These are phyloP conservation scores for Teinopalpus imperialis DNA, from an alignment of 2,888 invertebrate genomes.

Conservation along the genomic window DNA sequence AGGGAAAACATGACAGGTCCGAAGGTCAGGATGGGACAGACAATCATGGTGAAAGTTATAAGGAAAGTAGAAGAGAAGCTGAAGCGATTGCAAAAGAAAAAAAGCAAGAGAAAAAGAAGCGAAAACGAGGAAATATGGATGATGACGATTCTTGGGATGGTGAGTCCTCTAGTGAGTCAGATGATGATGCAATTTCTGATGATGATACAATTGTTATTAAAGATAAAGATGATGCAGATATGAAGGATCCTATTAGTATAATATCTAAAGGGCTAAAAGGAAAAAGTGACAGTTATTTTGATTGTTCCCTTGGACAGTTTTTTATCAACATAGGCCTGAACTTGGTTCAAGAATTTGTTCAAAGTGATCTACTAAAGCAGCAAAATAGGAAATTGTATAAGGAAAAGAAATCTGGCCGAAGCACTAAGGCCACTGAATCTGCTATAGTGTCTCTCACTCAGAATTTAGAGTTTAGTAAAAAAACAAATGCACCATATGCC, in stretches of 20 bases:
- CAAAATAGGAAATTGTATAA: constrained; percentile 93
- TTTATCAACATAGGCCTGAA: constrained; percentile 96
- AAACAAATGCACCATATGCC: constrained; percentile 92
- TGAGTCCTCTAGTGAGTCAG: constrained; percentile 77
- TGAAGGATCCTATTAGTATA: constrained; percentile 70
- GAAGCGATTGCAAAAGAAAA: constrained; percentile 51
- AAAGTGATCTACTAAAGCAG: constrained; percentile 93
- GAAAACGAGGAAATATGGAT: constrained; percentile 64
- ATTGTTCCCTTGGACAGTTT: constrained; percentile 94
- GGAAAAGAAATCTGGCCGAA: constrained; percentile 83
- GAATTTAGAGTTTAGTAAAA: constrained; percentile 93
- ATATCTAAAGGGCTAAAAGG: constrained; percentile 68
- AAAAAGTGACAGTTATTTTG: constrained; percentile 89
- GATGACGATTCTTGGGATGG: constrained; percentile 85
- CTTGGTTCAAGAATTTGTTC: constrained; percentile 96
- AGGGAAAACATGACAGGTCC: constrained; percentile 59
- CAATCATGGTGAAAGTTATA: constrained; percentile 42
- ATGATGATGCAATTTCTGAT: constrained; percentile 71
- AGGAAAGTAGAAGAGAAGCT: constrained; percentile 33
- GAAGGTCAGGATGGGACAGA: too few relatives aligned
- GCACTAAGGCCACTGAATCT: constrained; percentile 87
- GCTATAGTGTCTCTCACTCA: constrained; percentile 93
- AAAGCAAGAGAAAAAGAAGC: constrained; percentile 57
- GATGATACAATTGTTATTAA: constrained; percentile 79
- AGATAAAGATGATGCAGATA: constrained; percentile 76